Conservation (phyloP, 2,113 vertebrate species). For the Sorex araneus region DNA sequence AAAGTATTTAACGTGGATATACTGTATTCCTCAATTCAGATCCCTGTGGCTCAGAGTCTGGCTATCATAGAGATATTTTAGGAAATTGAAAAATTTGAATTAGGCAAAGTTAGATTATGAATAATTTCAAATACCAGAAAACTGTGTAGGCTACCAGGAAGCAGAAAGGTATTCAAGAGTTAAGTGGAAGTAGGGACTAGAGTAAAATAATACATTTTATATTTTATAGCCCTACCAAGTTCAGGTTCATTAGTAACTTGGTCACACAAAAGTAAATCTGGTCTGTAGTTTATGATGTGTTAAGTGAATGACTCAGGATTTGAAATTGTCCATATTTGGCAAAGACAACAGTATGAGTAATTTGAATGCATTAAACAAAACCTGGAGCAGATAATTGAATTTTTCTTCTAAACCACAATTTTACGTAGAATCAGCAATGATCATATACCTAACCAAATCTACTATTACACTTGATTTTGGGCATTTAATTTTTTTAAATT, state of each 20-base stretch:
- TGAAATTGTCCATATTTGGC: constrained; percentile 41
- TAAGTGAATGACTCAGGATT: constrained; percentile 65
- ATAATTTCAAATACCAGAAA: constrained; percentile 58
- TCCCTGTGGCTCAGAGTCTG: background rate
- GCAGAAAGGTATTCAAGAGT: background rate
- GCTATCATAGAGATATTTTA: background rate
- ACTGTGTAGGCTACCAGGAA: background rate
- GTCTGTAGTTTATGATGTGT: background rate
- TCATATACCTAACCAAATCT: constrained; percentile 26
- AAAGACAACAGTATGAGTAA: constrained; percentile 54
- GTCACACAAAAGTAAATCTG: constrained; percentile 43
- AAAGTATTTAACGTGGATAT: constrained; percentile 18
- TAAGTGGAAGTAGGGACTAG: background rate
- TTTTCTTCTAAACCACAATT: constrained; percentile 64
- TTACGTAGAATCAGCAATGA: constrained; percentile 48
- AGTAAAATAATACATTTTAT: constrained; percentile 54
- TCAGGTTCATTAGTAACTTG: constrained; percentile 61
- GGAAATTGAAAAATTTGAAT: constrained; percentile 34
- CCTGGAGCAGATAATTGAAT: constrained; percentile 48
- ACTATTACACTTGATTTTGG: constrained; percentile 33
- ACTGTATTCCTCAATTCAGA: background rate
- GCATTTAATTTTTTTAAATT: constrained; percentile 30
- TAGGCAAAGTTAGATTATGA: constrained; percentile 14
- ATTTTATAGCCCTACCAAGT: background rate
- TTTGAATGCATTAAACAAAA: constrained; percentile 49